Evolutionary conservation across 1,140 invertebrate species (phyloP), one percentile per base, ranked within the genome.

Genomic region (Monochamus saltuarius): DNA sequence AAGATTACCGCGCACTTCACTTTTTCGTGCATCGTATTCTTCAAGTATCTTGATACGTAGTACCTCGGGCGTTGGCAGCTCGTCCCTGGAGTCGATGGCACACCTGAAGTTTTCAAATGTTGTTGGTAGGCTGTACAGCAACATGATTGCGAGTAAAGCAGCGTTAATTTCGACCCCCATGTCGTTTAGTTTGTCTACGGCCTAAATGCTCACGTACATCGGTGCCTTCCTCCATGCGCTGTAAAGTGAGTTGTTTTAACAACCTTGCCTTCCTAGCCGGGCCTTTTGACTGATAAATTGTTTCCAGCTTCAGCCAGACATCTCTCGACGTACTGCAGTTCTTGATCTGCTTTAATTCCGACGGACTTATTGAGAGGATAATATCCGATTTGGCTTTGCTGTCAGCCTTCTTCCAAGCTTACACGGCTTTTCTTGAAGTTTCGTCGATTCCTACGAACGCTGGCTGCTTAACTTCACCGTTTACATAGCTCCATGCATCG

Each of bases 91-190:
- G 2, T 72, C 67, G 0, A 74, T 63, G 10, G 69, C 67, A 61
- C 65, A 70, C 11, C 66, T 45, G 42, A 71, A 73, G 39, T 66
- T 69, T 49, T 74, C 67, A 50, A 50, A 74, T 4, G 35, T 64
- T 0, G 45, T 57, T 7, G 69, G 72, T 4, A 69, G 38, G 49
- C 69, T 73, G 35, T 72, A 67, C 6, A 7, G 73, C 9, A 72
- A 45, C 35, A 73, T 52, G 13, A 73, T 68, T 6, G 64, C 16
- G 6, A 71, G 19, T 38, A 71, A 17, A 55, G 71, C 66, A 9
- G 63, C 45, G 14, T 56, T 51, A 1, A 66, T 66, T 4, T 53
- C 37, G 11, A 73, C 17, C 0, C 67, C 56, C 43, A 73, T 62
- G 34, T 66, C 65, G 14, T 55, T 36, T 10, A 74, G 53, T 64